Percentiles rank a stretch among this genome's conserved stretches.
These are phyloP conservation scores for Drosophila cognata DNA, from an alignment of 2,888 invertebrate genomes.

Conservation along the genomic window DNA sequence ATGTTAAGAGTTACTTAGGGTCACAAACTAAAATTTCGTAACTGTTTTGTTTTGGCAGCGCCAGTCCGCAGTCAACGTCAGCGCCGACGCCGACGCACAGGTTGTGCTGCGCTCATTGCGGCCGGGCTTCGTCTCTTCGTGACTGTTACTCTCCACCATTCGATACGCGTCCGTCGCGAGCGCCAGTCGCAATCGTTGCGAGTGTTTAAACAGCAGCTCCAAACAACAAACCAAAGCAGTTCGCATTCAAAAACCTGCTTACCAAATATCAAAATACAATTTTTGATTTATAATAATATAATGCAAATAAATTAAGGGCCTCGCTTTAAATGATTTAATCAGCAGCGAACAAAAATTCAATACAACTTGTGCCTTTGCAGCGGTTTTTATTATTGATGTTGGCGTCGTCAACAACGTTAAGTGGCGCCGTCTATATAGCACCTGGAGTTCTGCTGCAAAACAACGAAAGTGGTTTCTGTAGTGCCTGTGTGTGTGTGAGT, in stretches of 20 bases:
- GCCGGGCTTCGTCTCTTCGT: slow-evolving; percentile 57
- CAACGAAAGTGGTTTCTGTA: slow-evolving; percentile 48
- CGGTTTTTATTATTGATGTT: slow-evolving; percentile 5
- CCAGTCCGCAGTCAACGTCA: slow-evolving; percentile 5
- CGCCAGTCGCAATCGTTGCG: slow-evolving; percentile 65
- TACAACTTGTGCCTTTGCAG: slow-evolving; percentile 18
- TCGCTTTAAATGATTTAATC: slow-evolving; percentile 23
- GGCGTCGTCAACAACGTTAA: slow-evolving; percentile 2
- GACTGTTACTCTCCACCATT: slow-evolving; percentile 55
- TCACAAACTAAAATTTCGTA: slow-evolving; percentile 30
- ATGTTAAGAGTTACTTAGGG: slow-evolving; percentile 24
- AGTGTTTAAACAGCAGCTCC: slow-evolving; percentile 31
- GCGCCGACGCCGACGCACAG: slow-evolving; percentile 57
- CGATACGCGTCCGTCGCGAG: slow-evolving; percentile 75
- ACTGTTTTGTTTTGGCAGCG: slow-evolving; percentile 21
- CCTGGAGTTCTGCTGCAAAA: slow-evolving; percentile 32
- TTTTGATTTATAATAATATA: slow-evolving; percentile 5
- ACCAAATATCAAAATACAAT: slow-evolving; percentile 33
- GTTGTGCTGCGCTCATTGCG: slow-evolving; percentile 40
- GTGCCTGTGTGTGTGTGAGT: neutral
- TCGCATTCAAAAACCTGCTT: slow-evolving; percentile 42
- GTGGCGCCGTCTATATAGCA: slow-evolving; percentile 29
- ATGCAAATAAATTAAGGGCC: slow-evolving; percentile 47
- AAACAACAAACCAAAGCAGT: slow-evolving; percentile 19
- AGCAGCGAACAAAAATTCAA: slow-evolving; percentile 12